phyloP scores from a whole-genome alignment of 2,888 invertebrate species.

The Trichopria drosophilae region DNA sequence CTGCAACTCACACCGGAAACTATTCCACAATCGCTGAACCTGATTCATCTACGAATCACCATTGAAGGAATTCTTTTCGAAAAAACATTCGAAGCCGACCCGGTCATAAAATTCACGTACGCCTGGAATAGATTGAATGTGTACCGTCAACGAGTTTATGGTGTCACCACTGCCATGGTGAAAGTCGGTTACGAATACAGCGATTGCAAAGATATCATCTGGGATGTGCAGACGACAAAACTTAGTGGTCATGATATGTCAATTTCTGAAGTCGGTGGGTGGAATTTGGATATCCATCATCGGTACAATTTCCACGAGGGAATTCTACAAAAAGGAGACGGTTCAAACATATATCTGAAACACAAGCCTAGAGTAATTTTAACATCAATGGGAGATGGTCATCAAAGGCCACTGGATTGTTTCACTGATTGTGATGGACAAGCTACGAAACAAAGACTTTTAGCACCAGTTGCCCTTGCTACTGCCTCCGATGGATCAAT shows the following conservation, averaged over 20 bases:
- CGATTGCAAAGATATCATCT: constrained; percentile 88
- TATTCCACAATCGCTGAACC: constrained; percentile 77
- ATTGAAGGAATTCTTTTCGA: constrained; percentile 94
- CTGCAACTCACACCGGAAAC: constrained; percentile 85
- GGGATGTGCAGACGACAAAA: constrained; percentile 95
- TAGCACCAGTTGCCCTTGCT: constrained; percentile 91
- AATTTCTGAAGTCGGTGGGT: constrained; percentile 94
- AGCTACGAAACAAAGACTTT: constrained; percentile 76
- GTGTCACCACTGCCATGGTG: constrained; percentile 91
- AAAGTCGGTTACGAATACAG: constrained; percentile 96
- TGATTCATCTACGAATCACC: constrained; percentile 90
- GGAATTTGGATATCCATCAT: constrained; percentile 98
- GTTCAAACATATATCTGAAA: constrained; percentile 90
- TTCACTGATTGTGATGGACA: constrained; percentile 78
- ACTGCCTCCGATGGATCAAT: constrained; percentile 91
- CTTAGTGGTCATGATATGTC: constrained; percentile 95
- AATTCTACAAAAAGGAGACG: constrained; percentile 96
- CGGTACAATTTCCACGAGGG: constrained; percentile 98
- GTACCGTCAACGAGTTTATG: constrained; percentile 94
- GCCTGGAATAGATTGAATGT: constrained; percentile 97
- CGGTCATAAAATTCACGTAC: constrained; percentile 94
- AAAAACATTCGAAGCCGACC: constrained; percentile 93
- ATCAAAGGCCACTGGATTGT: constrained; percentile 86
- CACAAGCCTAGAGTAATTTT: constrained; percentile 89
- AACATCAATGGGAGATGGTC: constrained; percentile 89